Percentiles rank a stretch among this genome's conserved stretches.
Conservation (phyloP, 2,113 vertebrate species). For the Apodemus sylvaticus region DNA sequence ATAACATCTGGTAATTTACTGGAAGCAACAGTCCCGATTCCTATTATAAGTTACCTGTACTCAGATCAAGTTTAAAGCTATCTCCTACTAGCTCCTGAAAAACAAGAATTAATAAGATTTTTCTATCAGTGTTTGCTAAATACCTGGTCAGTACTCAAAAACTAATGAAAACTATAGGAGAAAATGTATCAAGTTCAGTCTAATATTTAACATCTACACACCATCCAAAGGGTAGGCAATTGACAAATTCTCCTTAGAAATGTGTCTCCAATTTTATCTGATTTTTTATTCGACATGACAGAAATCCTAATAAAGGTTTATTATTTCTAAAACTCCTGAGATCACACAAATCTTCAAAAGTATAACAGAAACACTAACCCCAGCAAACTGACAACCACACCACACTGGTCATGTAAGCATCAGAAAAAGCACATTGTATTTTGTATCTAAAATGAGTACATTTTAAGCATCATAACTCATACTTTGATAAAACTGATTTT, state of each 20-base stretch:
- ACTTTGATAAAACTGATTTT: constrained; percentile 14
- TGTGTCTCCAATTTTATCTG: constrained; percentile 31
- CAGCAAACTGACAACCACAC: constrained; percentile 45
- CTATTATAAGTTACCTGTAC: not conserved
- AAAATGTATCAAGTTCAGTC: not conserved
- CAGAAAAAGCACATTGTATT: constrained; percentile 22
- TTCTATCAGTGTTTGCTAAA: not conserved
- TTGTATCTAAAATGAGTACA: constrained; percentile 8
- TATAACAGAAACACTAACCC: not conserved
- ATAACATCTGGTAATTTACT: not conserved
- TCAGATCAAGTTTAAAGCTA: not conserved
- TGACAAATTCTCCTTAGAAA: not conserved
- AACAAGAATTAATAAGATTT: constrained; percentile 22
- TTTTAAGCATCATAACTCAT: constrained; percentile 50
- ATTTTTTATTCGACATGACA: constrained; percentile 40
- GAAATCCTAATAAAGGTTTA: constrained; percentile 32
- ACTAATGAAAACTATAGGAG: constrained; percentile 36
- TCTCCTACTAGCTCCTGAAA: not conserved
- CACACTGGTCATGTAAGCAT: not conserved
- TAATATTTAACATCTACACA: not conserved
- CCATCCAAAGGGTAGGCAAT: not conserved
- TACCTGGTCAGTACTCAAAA: not conserved
- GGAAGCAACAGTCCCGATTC: not conserved
- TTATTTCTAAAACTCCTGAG: not conserved
- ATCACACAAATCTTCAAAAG: constrained; percentile 36